These are phyloP conservation scores for Fregata magnificens DNA, from an alignment of 2,113 vertebrate species.

Conservation along the genomic window DNA sequence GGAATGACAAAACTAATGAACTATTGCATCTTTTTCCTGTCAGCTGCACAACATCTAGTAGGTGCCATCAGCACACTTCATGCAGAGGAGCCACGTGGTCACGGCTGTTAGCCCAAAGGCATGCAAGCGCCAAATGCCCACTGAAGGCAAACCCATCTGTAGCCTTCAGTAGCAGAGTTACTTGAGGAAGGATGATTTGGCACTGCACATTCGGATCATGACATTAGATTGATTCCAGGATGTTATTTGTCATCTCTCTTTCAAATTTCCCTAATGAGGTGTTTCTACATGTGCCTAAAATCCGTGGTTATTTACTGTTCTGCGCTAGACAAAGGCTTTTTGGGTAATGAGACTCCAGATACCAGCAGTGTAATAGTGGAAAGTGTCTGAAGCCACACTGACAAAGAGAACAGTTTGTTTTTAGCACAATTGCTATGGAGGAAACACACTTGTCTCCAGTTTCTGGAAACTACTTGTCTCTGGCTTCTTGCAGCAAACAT, in stretches of 20 bases:
- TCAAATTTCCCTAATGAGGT: neutral
- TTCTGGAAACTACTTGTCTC: neutral
- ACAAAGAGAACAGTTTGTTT: conserved; percentile 31
- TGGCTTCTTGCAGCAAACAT: conserved; percentile 22
- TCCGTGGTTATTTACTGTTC: neutral
- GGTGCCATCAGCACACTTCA: neutral
- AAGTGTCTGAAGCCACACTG: neutral
- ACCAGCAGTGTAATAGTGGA: neutral
- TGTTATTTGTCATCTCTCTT: neutral
- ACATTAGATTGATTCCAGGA: neutral
- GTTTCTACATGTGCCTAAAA: neutral
- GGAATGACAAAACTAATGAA: conserved; percentile 51
- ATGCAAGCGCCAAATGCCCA: rapidly evolving
- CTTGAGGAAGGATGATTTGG: neutral
- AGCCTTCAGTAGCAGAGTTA: neutral
- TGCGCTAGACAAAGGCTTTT: neutral
- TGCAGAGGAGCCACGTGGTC: neutral
- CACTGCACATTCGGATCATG: neutral
- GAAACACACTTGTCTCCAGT: conserved; percentile 24
- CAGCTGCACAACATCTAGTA: conserved; percentile 35
- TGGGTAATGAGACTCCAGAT: neutral
- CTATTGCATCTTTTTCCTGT: conserved; percentile 51
- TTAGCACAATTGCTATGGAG: neutral
- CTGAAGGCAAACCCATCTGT: neutral
- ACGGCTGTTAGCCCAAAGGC: neutral